Evolutionary conservation across 2,888 invertebrate genomes (phyloP).

Genomic region (Tetragnatha montana): DNA sequence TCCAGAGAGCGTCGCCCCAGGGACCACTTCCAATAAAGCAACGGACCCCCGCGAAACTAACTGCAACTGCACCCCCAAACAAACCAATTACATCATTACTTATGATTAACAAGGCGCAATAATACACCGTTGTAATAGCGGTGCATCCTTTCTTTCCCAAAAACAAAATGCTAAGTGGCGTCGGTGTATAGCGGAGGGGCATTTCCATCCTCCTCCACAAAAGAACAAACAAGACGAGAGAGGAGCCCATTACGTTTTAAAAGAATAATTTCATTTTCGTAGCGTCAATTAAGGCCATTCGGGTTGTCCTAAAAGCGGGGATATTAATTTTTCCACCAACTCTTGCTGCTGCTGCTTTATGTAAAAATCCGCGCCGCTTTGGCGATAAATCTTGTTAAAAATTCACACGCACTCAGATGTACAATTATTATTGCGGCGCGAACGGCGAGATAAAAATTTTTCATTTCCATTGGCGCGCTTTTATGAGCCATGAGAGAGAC

Average conservation of each 20-base stretch:
- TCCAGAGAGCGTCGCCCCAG: slow-evolving; percentile 26
- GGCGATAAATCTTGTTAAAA: slow-evolving; percentile 71
- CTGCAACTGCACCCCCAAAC: slow-evolving; percentile 3
- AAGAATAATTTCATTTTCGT: slow-evolving; percentile 69
- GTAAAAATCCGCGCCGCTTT: slow-evolving; percentile 44
- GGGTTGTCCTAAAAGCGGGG: slow-evolving; percentile 52
- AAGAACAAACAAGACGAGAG: slow-evolving; percentile 57
- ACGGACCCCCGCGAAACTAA: slow-evolving; percentile 14
- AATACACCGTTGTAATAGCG: slow-evolving; percentile 50
- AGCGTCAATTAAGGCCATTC: slow-evolving; percentile 29
- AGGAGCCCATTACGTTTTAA: slow-evolving; percentile 65
- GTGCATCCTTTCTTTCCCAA: neutral
- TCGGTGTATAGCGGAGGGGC: slow-evolving; percentile 50
- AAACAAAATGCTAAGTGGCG: slow-evolving; percentile 60
- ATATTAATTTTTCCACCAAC: slow-evolving; percentile 63
- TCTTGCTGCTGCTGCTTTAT: slow-evolving; percentile 56
- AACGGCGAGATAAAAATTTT: slow-evolving; percentile 59
- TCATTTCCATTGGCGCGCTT: slow-evolving; percentile 52
- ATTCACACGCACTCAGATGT: slow-evolving; percentile 66
- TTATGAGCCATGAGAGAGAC: slow-evolving; percentile 67
- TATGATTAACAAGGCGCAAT: slow-evolving; percentile 64
- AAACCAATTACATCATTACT: slow-evolving; percentile 66
- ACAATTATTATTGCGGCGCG: slow-evolving; percentile 61
- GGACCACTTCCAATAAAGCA: slow-evolving; percentile 62
- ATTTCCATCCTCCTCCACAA: slow-evolving; percentile 44